Conservation (phyloP, 2,888 invertebrate genomes). For the Anthophora plumipes region DNA sequence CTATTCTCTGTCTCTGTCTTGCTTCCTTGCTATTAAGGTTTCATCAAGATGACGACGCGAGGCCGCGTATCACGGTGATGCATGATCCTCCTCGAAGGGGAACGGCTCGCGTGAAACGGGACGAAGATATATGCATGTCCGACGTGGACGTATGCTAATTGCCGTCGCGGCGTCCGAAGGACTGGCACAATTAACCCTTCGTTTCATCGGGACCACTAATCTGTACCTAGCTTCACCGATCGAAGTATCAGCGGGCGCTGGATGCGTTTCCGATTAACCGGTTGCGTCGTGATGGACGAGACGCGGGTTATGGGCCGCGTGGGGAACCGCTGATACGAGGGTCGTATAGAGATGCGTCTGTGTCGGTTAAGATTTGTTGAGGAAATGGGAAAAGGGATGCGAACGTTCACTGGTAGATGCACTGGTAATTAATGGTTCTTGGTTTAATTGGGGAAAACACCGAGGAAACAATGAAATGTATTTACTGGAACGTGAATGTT, state of each 20-base stretch:
- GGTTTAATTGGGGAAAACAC: background rate
- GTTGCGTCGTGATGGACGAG: constrained; percentile 19
- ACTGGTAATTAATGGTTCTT: background rate
- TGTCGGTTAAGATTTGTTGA: constrained; percentile 26
- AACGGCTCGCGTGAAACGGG: constrained; percentile 26
- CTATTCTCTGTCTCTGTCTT: background rate
- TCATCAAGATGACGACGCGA: constrained; percentile 64
- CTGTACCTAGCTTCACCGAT: constrained; percentile 24
- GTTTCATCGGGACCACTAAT: constrained; percentile 54
- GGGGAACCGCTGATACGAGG: constrained; percentile 1
- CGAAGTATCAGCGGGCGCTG: constrained; percentile 37
- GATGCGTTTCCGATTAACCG: constrained; percentile 45
- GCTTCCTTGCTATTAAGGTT: constrained; percentile 47
- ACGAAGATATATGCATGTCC: constrained; percentile 53
- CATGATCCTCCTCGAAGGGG: constrained; percentile 46
- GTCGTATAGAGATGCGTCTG: background rate
- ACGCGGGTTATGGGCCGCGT: constrained; percentile 21
- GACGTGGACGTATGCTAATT: constrained; percentile 53
- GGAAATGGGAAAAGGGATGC: background rate
- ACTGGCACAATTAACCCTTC: constrained; percentile 58
- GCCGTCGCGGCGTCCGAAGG: constrained; percentile 26
- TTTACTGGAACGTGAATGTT: no score
- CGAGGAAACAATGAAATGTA: no score
- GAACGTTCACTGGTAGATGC: background rate
- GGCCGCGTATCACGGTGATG: constrained; percentile 49